Percentiles rank a stretch among this genome's conserved stretches.
phyloP scores from a whole-genome alignment of 1,140 invertebrate species.

The Cardiocondyla obscurior region DNA sequence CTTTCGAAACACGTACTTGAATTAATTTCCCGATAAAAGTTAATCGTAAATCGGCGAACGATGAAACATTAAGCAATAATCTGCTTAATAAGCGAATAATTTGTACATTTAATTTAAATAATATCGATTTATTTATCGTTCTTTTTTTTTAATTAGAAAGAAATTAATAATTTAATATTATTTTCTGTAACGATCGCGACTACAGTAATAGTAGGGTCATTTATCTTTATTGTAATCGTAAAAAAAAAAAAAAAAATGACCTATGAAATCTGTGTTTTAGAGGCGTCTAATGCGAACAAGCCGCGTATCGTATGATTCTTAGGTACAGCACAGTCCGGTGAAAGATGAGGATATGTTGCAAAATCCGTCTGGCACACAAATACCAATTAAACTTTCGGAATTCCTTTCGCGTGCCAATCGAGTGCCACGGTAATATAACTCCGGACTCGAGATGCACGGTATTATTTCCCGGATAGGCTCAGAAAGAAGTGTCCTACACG shows the following conservation, averaged over 20 bases:
- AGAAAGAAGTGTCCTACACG: slow-evolving; percentile 30
- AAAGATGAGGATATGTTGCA: neutral
- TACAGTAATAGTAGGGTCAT: neutral
- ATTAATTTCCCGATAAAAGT: neutral
- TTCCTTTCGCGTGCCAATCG: slow-evolving; percentile 52
- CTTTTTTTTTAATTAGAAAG: neutral
- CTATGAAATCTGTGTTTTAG: no score
- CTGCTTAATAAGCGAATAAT: neutral
- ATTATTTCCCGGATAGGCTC: neutral
- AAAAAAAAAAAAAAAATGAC: no score
- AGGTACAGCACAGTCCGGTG: slow-evolving; percentile 9
- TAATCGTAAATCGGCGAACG: neutral
- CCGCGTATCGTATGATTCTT: neutral
- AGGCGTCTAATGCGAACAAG: neutral
- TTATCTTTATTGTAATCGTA: no score
- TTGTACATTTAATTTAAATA: neutral
- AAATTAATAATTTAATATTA: neutral
- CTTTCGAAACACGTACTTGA: neutral
- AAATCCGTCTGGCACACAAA: slow-evolving; percentile 9
- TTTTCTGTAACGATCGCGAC: neutral
- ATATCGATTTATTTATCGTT: neutral
- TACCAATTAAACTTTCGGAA: slow-evolving; percentile 50
- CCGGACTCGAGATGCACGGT: neutral
- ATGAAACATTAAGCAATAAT: neutral
- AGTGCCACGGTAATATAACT: slow-evolving; percentile 27